Percentiles rank a stretch among this genome's conserved stretches.
These are phyloP conservation scores for Meles meles DNA, from an alignment of 2,113 vertebrate species.

Conservation along the genomic window DNA sequence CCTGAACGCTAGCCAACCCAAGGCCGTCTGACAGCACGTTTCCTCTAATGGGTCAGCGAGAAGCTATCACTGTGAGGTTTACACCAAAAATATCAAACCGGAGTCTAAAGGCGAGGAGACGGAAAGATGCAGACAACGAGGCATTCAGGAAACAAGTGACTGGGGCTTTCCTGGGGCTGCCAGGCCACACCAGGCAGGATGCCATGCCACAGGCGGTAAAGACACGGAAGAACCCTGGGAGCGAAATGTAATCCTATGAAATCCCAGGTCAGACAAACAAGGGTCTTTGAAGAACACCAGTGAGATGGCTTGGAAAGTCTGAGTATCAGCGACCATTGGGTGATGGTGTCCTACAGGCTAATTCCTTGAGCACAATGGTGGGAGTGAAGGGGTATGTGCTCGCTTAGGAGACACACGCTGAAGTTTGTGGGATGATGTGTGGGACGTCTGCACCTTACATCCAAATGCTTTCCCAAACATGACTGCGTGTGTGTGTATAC, in stretches of 20 bases:
- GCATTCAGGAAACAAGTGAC: neutral
- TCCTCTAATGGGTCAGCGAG: neutral
- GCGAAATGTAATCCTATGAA: neutral
- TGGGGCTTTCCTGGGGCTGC: too few species aligned
- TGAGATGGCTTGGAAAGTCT: neutral
- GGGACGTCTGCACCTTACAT: neutral
- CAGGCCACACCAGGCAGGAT: neutral
- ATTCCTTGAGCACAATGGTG: neutral
- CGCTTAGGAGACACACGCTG: too few species aligned
- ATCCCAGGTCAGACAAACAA: neutral
- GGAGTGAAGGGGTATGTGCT: neutral
- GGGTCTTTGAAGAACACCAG: neutral
- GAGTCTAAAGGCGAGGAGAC: neutral
- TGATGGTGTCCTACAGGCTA: neutral
- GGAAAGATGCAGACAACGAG: neutral
- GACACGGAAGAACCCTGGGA: too few species aligned
- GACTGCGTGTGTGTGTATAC: too few species aligned
- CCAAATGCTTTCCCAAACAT: neutral
- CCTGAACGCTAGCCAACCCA: neutral
- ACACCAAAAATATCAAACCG: neutral
- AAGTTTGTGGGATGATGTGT: neutral
- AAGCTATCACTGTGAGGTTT: neutral
- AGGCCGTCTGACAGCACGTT: neutral
- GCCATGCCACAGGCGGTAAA: too few species aligned
- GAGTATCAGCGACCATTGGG: neutral